phyloP scores from a whole-genome alignment of 2,888 invertebrate species.

The Camponotus fellah region DNA sequence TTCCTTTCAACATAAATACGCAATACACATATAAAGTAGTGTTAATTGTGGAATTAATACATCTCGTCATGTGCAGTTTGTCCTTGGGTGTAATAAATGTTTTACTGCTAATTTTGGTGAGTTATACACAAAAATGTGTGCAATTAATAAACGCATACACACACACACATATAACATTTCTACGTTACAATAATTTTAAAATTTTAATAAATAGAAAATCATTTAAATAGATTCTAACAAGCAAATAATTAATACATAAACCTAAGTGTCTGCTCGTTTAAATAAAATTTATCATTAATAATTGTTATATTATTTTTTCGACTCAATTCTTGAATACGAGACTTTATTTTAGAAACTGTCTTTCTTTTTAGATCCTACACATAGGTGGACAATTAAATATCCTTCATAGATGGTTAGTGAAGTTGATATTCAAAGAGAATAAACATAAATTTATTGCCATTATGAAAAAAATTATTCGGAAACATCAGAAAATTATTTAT shows the following conservation, averaged over 20 bases:
- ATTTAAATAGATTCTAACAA: no score
- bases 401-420: not conserved
- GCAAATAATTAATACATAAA: not conserved
- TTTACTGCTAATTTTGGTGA: not conserved
- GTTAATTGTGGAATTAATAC: slow-evolving; percentile 8
- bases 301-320: not conserved
- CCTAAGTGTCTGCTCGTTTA: not conserved
- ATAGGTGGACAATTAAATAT: slow-evolving; percentile 25
- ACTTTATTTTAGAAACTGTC: slow-evolving; percentile 10
- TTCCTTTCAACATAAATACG: slow-evolving; percentile 19
- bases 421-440: not conserved
- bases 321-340: not conserved
- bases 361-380: slow-evolving; percentile 33
- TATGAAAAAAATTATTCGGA: slow-evolving; percentile 7
- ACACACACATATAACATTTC: not conserved
- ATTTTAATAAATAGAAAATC: not conserved
- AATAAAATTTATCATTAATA: not conserved
- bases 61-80: not conserved
- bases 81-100: not conserved
- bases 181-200: no score
- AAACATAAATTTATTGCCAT: no score
- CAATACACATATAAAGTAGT: not conserved
- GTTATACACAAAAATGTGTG: not conserved
- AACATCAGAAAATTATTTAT: slow-evolving; percentile 52
- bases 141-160: not conserved